Percentiles rank a stretch among this genome's conserved stretches.
phyloP scores from a whole-genome alignment of 1,140 invertebrate genomes.

The Drosophila orena region DNA sequence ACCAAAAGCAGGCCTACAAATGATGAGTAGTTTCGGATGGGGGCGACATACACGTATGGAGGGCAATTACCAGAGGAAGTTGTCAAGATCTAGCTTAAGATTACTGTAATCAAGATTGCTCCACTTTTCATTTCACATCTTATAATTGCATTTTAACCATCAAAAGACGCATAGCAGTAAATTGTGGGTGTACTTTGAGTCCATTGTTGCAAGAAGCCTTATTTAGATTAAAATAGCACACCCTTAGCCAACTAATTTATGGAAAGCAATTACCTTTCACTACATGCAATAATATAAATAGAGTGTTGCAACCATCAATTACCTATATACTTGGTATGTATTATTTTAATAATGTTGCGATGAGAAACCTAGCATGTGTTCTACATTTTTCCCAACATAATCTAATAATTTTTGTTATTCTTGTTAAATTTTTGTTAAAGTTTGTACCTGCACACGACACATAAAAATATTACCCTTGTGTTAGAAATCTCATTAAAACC shows the following conservation, averaged over 20 bases:
- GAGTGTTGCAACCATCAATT: too few relatives aligned
- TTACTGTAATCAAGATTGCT: slow-evolving; percentile 20
- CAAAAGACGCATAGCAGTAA: not conserved
- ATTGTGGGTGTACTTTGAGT: not conserved
- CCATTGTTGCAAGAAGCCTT: not conserved
- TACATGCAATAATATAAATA: too few relatives aligned
- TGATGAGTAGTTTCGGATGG: slow-evolving; percentile 24
- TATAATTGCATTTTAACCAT: slow-evolving; percentile 19
- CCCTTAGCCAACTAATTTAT: not conserved
- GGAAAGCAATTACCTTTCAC: not conserved
- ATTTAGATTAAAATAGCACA: not conserved
- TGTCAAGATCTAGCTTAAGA: slow-evolving; percentile 29
- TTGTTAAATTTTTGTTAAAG: not conserved
- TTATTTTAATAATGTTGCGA: too few relatives aligned
- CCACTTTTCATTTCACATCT: slow-evolving; percentile 19
- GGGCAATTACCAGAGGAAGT: slow-evolving; percentile 38
- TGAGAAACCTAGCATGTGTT: too few relatives aligned
- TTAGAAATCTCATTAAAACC: slow-evolving; percentile 20
- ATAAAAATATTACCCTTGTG: slow-evolving; percentile 7
- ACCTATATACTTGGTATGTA: too few relatives aligned
- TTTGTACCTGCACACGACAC: not conserved
- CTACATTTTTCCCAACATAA: not conserved
- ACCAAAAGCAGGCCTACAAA: slow-evolving; percentile 25
- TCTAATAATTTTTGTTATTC: not conserved
- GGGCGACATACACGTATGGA: slow-evolving; percentile 19